phyloP scores from a whole-genome alignment of 2,888 invertebrate genomes.

The Flabesymbios commensalis region DNA sequence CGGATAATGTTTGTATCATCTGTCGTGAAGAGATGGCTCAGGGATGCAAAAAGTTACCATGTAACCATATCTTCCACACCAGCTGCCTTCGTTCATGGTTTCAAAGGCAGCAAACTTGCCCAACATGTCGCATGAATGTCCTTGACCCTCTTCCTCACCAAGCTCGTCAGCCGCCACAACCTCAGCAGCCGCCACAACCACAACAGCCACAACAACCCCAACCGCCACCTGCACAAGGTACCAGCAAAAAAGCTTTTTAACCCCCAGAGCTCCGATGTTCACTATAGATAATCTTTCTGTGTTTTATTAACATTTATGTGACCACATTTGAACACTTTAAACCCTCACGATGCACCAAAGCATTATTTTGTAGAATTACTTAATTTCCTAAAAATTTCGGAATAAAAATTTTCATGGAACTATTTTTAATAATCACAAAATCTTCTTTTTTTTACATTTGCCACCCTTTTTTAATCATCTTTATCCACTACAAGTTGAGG shows the following conservation, averaged over 20 bases:
- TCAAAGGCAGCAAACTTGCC: conserved; percentile 99
- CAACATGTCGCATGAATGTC: conserved; percentile 94
- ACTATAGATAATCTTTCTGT: not conserved
- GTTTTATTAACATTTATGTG: not conserved
- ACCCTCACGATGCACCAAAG: no score
- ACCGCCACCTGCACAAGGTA: conserved; percentile 12
- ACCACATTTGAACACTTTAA: not conserved
- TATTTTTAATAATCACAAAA: no score
- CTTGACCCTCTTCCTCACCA: conserved; percentile 52
- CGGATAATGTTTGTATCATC: conserved; percentile 97
- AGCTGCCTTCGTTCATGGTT: conserved; percentile 98
- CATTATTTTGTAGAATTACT: no score
- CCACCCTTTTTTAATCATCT: no score
- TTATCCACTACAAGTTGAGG: no score
- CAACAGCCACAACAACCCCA: not conserved
- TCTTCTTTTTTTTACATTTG: no score
- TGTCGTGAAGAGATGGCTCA: conserved; percentile 85
- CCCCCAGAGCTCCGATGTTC: not conserved
- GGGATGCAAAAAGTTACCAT: conserved; percentile 88
- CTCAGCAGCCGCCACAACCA: conserved; percentile 9
- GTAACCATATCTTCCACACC: conserved; percentile 99
- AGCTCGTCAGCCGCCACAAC: conserved; percentile 23
- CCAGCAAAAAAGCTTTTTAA: not conserved
- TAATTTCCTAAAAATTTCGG: no score
- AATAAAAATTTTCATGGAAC: no score